Base-by-base conservation (phyloP, 2,113 vertebrate genomes). In the Ammodytes dubius region DNA sequence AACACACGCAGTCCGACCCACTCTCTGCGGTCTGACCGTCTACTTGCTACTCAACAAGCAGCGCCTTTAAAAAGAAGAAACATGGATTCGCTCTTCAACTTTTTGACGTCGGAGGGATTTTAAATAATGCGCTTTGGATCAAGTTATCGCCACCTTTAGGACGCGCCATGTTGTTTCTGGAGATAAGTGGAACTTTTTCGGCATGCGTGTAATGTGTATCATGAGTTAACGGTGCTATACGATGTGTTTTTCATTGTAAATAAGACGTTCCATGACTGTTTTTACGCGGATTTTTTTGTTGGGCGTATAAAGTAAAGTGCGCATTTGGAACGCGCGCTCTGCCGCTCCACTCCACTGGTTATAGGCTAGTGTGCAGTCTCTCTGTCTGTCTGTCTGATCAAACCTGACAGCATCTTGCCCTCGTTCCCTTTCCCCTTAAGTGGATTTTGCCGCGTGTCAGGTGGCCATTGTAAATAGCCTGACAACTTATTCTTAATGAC, bases 291-390 rank as follows among this genome's bases (percentile, higher is more conserved):
- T 27, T 27, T 27, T 27, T 27, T 27, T 27, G 27, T 27, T 27
- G 27, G 1, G 27, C 27, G 27, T 27, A 27, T 27, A 27, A 81
- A 83, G 79, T 85, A 77, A 70, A 78, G 70, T 37, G 79, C 77
- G 86, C 74, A 70, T 66, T 45, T 60, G 59, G 5, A 27, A 27
- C 27, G 27, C 27, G 80, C 73, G 59, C 68, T 4, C 19, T 8
- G 81, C 65, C 72, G 65, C 57, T 68, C 50, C 61, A 5, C 8
- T 27, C 27, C 27, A 27, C 27, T 27, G 27, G 3, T 14, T 12
- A 7, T 19, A n/a, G n/a, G n/a, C n/a, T n/a, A 54, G 45, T 49
- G 19, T 72, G 61, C 39, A 50, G 27, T 27, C n/a, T n/a, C n/a
- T n/a, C n/a, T n/a, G n/a, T n/a, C n/a, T n/a, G n/a, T n/a, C 27